Percentiles rank a stretch among this genome's conserved stretches.
Evolutionary conservation across 2,888 invertebrate species (phyloP).

Genomic region (Patella pellucida): DNA sequence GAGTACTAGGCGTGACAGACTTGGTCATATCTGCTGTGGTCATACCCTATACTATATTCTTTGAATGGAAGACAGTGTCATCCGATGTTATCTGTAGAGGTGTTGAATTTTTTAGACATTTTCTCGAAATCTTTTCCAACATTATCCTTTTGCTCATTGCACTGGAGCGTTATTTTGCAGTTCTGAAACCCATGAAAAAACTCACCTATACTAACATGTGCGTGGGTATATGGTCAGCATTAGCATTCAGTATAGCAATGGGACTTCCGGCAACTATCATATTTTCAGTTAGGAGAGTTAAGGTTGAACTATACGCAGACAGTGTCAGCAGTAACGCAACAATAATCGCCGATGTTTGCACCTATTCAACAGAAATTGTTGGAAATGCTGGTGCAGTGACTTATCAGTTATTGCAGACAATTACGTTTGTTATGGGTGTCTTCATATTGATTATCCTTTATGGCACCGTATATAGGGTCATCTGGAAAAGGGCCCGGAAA

Average conservation of each 20-base stretch:
- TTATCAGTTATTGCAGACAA: constrained; percentile 24
- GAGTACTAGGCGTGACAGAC: constrained; percentile 17
- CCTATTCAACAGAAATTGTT: constrained; percentile 22
- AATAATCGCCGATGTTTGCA: constrained; percentile 19
- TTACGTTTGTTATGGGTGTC: constrained; percentile 4
- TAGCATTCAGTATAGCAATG: neutral
- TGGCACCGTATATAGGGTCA: constrained; percentile 12
- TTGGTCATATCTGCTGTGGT: constrained; percentile 25
- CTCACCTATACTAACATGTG: neutral
- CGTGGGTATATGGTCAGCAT: neutral
- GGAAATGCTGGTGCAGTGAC: constrained; percentile 14
- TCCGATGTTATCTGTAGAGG: constrained; percentile 21
- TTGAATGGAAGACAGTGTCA: constrained; percentile 16
- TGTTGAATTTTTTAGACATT: constrained; percentile 23
- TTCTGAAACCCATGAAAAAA: constrained; percentile 18
- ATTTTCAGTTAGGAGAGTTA: constrained; percentile 17
- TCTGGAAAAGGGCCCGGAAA: constrained; percentile 9
- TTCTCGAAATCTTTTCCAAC: constrained; percentile 22
- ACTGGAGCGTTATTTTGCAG: constrained; percentile 24
- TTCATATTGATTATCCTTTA: constrained; percentile 13
- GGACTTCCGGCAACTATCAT: constrained; percentile 14
- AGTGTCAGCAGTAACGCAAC: constrained; percentile 15
- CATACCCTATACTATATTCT: constrained; percentile 27
- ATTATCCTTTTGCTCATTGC: constrained; percentile 21
- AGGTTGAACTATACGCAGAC: constrained; percentile 7